A percentile compares a stretch with the other conserved stretches of the same genome.
These are phyloP conservation scores for Carcharodon carcharias DNA, from an alignment of 2,797 vertebrate genomes.

Conservation along the genomic window DNA sequence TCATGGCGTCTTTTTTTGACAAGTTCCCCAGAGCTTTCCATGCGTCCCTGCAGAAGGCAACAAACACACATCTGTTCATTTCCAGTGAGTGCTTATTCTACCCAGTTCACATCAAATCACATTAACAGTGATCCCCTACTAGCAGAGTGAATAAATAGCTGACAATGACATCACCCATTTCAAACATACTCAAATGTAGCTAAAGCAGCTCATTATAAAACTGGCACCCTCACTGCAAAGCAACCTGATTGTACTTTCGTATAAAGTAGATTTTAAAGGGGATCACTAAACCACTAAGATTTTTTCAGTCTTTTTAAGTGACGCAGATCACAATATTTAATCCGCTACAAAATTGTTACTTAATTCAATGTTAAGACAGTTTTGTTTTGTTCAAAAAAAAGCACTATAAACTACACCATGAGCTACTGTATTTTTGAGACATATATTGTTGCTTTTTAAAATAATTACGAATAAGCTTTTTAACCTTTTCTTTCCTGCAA, in stretches of 20 bases:
- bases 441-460: background rate
- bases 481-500: background rate
- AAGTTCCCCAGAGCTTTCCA: conserved; percentile 34
- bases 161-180: background rate
- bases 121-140: background rate
- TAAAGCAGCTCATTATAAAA: background rate
- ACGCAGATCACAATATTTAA: background rate
- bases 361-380: background rate
- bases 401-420: background rate
- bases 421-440: background rate
- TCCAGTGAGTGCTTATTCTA: background rate
- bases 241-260: background rate
- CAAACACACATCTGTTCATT: background rate
- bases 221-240: background rate
- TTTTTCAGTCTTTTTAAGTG: background rate
- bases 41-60: background rate
- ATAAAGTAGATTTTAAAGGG: background rate
- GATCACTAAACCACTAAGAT: background rate
- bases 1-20: conserved; percentile 20
- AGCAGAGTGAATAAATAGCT: background rate
- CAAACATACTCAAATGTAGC: background rate
- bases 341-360: background rate
- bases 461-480: too few species aligned
- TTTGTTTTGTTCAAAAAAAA: background rate
- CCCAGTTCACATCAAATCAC: background rate